phyloP scores from a whole-genome alignment of 2,888 invertebrate species.

The Ichneumon xanthorius region DNA sequence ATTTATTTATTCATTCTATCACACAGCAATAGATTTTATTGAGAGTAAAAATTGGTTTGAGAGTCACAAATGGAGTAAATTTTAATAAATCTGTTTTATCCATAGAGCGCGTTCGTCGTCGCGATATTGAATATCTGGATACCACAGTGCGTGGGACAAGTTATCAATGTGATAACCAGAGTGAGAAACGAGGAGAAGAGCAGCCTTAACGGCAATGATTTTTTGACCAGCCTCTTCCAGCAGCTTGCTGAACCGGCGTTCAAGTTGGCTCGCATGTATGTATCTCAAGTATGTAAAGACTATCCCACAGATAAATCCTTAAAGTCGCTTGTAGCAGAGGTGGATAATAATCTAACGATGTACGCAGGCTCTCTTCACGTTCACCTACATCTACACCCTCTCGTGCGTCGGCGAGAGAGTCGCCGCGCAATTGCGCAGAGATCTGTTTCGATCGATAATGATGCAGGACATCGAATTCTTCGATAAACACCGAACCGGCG shows the following conservation, averaged over 20 bases:
- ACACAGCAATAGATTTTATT: no score
- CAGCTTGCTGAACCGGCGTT: conserved; percentile 89
- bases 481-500: conserved; percentile 95
- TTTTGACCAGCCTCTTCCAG: conserved; percentile 86
- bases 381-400: conserved; percentile 94
- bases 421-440: conserved; percentile 92
- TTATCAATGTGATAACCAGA: conserved; percentile 92
- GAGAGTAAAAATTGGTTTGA: no score
- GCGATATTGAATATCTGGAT: conserved; percentile 96
- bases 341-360: conserved; percentile 39
- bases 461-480: conserved; percentile 96
- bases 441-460: conserved; percentile 93
- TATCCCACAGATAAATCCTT: not conserved
- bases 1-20: not conserved
- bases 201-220: conserved; percentile 83
- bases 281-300: conserved; percentile 88
- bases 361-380: conserved; percentile 92
- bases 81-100: conserved; percentile 40
- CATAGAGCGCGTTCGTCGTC: conserved; percentile 94
- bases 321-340: not conserved
- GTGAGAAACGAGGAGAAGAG: conserved; percentile 83
- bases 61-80: not conserved
- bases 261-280: conserved; percentile 89
- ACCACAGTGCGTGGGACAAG: conserved; percentile 92
- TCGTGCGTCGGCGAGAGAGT: conserved; percentile 96